A percentile compares a stretch with the other conserved stretches of the same genome.
Conservation (phyloP, 1,140 invertebrate genomes). For the Augochlora pura region DNA sequence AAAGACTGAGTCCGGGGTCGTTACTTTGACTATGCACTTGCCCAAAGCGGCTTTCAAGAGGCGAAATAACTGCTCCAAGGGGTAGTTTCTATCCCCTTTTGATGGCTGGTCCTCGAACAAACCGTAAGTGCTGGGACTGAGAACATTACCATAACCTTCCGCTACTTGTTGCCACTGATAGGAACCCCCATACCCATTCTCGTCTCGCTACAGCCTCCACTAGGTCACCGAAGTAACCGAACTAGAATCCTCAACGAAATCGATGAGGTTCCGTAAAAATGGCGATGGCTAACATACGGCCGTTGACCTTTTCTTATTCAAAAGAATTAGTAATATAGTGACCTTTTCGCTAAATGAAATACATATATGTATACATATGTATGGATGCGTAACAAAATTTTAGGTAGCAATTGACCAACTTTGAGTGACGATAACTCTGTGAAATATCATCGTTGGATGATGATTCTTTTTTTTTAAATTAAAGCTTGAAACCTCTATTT, state of each 20-base stretch:
- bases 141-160: slow-evolving; percentile 62
- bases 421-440: too few species aligned
- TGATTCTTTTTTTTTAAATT: too few species aligned
- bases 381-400: too few species aligned
- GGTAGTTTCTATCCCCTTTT: slow-evolving; percentile 62
- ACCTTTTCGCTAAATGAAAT: too few species aligned
- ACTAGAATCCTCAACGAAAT: neutral
- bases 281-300: too few species aligned
- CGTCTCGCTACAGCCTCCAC: neutral
- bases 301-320: too few species aligned
- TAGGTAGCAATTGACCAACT: too few species aligned
- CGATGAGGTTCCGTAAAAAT: too few species aligned
- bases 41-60: slow-evolving; percentile 55
- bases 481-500: too few species aligned
- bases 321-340: too few species aligned
- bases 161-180: slow-evolving; percentile 55
- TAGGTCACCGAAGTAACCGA: neutral
- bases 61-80: slow-evolving; percentile 64
- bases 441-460: too few species aligned
- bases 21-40: slow-evolving; percentile 62
- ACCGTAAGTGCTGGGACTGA: slow-evolving; percentile 59
- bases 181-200: neutral
- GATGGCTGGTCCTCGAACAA: slow-evolving; percentile 57
- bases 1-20: slow-evolving; percentile 52
- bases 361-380: too few species aligned